phyloP scores from a whole-genome alignment of 2,888 invertebrate genomes.

The Argyresthia albistria region DNA sequence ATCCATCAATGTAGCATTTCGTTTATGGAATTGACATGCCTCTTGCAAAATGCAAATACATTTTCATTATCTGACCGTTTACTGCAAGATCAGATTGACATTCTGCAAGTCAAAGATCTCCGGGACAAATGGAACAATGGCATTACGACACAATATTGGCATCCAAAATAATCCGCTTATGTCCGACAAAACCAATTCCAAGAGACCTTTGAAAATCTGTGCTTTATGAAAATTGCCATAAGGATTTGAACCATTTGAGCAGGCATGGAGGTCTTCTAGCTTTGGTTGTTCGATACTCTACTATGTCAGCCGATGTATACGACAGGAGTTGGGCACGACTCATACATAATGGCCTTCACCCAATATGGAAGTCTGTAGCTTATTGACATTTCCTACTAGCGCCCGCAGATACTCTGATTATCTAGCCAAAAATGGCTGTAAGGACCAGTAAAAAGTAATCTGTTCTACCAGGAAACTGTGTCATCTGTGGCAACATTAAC shows the following conservation, averaged over 20 bases:
- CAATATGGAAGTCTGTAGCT: neutral
- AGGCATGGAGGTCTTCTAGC: neutral
- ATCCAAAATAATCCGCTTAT: constrained; percentile 6
- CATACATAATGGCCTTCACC: constrained; percentile 1
- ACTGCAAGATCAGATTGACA: constrained; percentile 2
- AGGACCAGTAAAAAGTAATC: neutral
- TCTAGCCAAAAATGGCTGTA: neutral
- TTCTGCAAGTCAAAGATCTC: neutral
- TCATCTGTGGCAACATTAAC: too few species aligned
- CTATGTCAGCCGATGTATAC: too few species aligned
- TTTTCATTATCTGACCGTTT: too few species aligned
- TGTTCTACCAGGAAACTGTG: too few species aligned
- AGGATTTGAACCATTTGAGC: neutral
- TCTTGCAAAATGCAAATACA: neutral
- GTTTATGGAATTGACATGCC: neutral
- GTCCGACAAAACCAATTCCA: neutral
- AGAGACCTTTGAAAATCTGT: neutral
- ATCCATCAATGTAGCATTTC: too few species aligned
- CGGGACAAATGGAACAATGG: constrained; percentile 10
- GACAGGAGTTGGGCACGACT: constrained; percentile 1
- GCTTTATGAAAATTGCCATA: too few species aligned
- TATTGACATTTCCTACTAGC: neutral
- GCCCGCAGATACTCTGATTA: neutral
- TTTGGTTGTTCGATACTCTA: neutral
- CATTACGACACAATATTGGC: constrained; percentile 9